Evolutionary conservation across 1,140 invertebrate species (phyloP).

Genomic region (Drosophila takahashii): DNA sequence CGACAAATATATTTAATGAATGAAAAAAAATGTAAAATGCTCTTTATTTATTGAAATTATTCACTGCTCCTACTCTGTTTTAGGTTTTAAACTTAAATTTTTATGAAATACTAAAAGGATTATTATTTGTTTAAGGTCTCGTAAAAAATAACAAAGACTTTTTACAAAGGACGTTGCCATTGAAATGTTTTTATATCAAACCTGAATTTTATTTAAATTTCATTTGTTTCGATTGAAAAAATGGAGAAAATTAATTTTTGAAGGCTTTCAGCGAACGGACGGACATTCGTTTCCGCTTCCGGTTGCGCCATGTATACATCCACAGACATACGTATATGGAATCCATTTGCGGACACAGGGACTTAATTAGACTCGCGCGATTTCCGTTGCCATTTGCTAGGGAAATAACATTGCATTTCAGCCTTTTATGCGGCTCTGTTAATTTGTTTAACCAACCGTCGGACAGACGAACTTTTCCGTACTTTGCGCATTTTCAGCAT

Average conservation of each 20-base stretch:
- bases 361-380: conserved; percentile 50
- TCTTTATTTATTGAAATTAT: background rate
- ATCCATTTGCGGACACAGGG: conserved; percentile 21
- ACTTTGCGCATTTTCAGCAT: conserved; percentile 79
- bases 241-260: conserved; percentile 25
- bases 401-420: conserved; percentile 37
- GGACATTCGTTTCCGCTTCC: conserved; percentile 34
- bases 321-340: background rate
- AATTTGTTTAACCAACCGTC: conserved; percentile 66
- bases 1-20: background rate
- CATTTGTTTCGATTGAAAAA: conserved; percentile 26
- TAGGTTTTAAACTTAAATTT: background rate
- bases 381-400: conserved; percentile 39
- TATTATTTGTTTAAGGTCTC: background rate
- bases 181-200: background rate
- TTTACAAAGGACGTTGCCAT: too few species aligned
- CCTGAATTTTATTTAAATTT: conserved; percentile 15
- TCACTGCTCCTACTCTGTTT: too few species aligned
- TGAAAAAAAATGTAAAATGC: too few species aligned
- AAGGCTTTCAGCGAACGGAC: conserved; percentile 13
- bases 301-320: conserved; percentile 1
- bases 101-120: background rate
- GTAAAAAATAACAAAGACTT: background rate
- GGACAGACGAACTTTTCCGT: conserved; percentile 11
- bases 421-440: conserved; percentile 62